Percentiles rank a stretch among this genome's conserved stretches.
phyloP scores from a whole-genome alignment of 1,140 invertebrate genomes.

The Danaus plexippus region DNA sequence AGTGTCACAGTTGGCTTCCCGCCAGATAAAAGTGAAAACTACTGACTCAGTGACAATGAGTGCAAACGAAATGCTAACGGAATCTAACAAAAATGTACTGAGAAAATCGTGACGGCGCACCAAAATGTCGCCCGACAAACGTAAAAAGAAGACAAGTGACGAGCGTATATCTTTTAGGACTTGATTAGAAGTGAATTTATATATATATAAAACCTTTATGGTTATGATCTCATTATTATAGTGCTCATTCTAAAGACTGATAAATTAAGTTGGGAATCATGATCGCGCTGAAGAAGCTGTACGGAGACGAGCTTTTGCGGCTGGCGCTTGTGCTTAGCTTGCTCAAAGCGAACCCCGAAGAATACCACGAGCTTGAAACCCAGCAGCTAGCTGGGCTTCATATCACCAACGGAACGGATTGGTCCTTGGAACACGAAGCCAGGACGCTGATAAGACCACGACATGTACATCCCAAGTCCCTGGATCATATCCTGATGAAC shows the following conservation, averaged over 20 bases:
- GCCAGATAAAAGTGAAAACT: constrained; percentile 28
- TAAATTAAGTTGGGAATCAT: constrained; percentile 57
- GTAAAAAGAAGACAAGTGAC: constrained; percentile 39
- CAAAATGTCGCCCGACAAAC: constrained; percentile 64
- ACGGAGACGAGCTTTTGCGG: constrained; percentile 84
- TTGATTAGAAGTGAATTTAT: constrained; percentile 30
- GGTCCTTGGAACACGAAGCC: constrained; percentile 73
- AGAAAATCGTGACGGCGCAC: constrained; percentile 34
- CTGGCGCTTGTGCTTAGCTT: constrained; percentile 84
- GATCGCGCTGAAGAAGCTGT: constrained; percentile 83
- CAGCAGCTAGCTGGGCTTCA: constrained; percentile 70
- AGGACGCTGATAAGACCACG: constrained; percentile 72
- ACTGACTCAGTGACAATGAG: constrained; percentile 47
- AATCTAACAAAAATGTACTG: constrained; percentile 16
- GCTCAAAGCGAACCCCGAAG: constrained; percentile 80
- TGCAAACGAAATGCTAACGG: constrained; percentile 29
- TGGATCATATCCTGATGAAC: constrained; percentile 80
- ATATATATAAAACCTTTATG: constrained; percentile 20
- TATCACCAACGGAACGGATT: constrained; percentile 77
- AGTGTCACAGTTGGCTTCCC: constrained; percentile 25
- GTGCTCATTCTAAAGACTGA: constrained; percentile 57
- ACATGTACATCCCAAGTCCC: constrained; percentile 80
- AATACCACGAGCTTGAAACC: constrained; percentile 74
- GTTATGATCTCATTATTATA: constrained; percentile 62
- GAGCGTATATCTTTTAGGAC: constrained; percentile 32